Evolutionary conservation across 2,113 vertebrate genomes (phyloP).

Genomic region (Eurypyga helias): DNA sequence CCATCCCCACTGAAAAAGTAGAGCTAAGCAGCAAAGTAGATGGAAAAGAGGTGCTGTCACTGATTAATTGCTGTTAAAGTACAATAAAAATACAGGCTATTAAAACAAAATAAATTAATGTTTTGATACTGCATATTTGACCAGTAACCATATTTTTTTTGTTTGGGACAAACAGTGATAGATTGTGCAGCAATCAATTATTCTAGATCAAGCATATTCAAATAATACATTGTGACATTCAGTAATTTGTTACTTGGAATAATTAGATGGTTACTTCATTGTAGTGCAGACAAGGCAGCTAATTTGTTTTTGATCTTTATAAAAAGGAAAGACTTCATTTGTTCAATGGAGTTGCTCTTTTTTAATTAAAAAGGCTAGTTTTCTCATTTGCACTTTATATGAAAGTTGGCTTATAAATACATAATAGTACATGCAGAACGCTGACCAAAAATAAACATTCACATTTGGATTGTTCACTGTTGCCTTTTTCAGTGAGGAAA

Average conservation of each 20-base stretch:
- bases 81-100: conserved; percentile 66
- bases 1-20: conserved; percentile 18
- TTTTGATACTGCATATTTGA: conserved; percentile 67
- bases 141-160: conserved; percentile 57
- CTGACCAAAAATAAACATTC: conserved; percentile 58
- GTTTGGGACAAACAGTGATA: conserved; percentile 67
- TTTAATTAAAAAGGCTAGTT: conserved; percentile 72
- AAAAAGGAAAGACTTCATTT: conserved; percentile 75
- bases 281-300: conserved; percentile 68
- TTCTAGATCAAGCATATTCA: conserved; percentile 74
- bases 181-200: conserved; percentile 70
- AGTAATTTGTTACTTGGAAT: conserved; percentile 76
- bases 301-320: conserved; percentile 74
- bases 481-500: conserved; percentile 88
- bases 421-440: conserved; percentile 29
- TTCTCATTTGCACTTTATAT: conserved; percentile 70
- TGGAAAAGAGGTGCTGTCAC: conserved; percentile 60
- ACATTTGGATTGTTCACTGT: conserved; percentile 67
- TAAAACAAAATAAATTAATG: conserved; percentile 73
- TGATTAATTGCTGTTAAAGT: conserved; percentile 73
- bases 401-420: conserved; percentile 65
- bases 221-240: conserved; percentile 71
- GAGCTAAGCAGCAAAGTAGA: conserved; percentile 48
- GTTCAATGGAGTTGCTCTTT: conserved; percentile 68
- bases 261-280: conserved; percentile 76